Evolutionary conservation across 2,888 invertebrate species (phyloP), one percentile per base, ranked within the genome.

Genomic region (Chrysina gloriosa): DNA sequence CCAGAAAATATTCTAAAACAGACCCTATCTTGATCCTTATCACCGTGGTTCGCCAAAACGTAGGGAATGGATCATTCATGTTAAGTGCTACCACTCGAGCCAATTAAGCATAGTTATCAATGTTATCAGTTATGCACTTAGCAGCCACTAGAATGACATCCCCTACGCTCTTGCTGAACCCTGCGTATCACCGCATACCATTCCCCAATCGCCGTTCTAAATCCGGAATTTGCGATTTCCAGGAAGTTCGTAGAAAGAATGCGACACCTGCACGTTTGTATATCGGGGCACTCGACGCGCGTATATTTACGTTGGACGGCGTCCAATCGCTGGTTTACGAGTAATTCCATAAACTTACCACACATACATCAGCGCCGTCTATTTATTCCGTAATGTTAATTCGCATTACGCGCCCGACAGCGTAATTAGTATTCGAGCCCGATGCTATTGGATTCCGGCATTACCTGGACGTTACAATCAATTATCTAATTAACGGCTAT

Each of bases 381-480:
- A 61, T 61, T 42, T 61, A 42, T 61, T 42, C 42, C 42, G 36
- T 36, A 56, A 56, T 42, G 58, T 61, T 61, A 61, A 61, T 42
- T 61, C 58, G 58, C 16, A 61, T 61, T 61, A 61, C 58, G 58
- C 58, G 42, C 42, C 21, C 52, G 25, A 52, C 19, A 19, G 27
- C 45, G 58, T 42, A 61, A 61, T 61, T 61, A 61, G 58, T 61
- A 61, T 61, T 61, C 58, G 23, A 27, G n/a, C n/a, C 42, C 36
- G 36, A 39, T 25, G 42, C 58, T 61, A 61, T 61, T 61, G 58
- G 58, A 61, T 61, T 61, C 58, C 58, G 58, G 42, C 58, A 42
- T 61, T 61, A 61, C 58, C 58, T 61, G 58, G 42, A 61, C 58
- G 42, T 70, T 67, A 72, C 70, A 71, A 72, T 65, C 66, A 70